These are phyloP conservation scores for Pandemis corylana DNA, from an alignment of 2,888 invertebrate genomes.

Conservation along the genomic window DNA sequence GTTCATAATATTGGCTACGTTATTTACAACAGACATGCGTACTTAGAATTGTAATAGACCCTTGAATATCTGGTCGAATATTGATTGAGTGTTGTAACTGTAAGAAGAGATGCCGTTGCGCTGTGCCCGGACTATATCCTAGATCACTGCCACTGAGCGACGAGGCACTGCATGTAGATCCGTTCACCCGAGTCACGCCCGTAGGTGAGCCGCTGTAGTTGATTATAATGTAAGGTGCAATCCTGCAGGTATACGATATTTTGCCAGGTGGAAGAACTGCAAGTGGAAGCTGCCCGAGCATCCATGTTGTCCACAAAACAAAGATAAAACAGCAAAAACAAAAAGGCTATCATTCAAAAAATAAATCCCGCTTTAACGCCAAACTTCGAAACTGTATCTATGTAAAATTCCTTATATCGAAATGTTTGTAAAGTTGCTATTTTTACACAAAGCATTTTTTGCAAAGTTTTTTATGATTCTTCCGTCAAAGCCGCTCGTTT, in stretches of 20 bases:
- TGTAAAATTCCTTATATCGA: slow-evolving; percentile 77
- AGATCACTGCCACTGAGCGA: slow-evolving; percentile 34
- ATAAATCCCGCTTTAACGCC: slow-evolving; percentile 78
- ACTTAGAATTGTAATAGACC: slow-evolving; percentile 18
- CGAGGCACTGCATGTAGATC: slow-evolving; percentile 66
- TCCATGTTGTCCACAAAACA: slow-evolving; percentile 87
- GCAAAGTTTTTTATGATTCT: slow-evolving; percentile 69
- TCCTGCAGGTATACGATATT: slow-evolving; percentile 91
- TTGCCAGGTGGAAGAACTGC: slow-evolving; percentile 94
- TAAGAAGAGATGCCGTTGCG: slow-evolving; percentile 18
- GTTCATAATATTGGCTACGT: slow-evolving; percentile 15
- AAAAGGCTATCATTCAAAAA: slow-evolving; percentile 83
- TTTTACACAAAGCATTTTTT: slow-evolving; percentile 77
- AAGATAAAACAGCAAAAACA: slow-evolving; percentile 81
- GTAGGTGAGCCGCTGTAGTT: slow-evolving; percentile 79
- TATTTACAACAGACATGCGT: slow-evolving; percentile 11
- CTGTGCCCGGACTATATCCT: slow-evolving; percentile 32
- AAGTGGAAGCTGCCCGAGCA: slow-evolving; percentile 90
- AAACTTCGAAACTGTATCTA: slow-evolving; percentile 69
- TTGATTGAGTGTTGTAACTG: slow-evolving; percentile 27
- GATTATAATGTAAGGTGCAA: slow-evolving; percentile 84
- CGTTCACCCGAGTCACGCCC: slow-evolving; percentile 62
- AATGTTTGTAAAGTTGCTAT: slow-evolving; percentile 81
- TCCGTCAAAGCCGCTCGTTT: slow-evolving; percentile 76
- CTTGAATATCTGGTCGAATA: slow-evolving; percentile 5